Evolutionary conservation across 2,113 vertebrate genomes (phyloP).

Genomic region (Mystacornis crossleyi): DNA sequence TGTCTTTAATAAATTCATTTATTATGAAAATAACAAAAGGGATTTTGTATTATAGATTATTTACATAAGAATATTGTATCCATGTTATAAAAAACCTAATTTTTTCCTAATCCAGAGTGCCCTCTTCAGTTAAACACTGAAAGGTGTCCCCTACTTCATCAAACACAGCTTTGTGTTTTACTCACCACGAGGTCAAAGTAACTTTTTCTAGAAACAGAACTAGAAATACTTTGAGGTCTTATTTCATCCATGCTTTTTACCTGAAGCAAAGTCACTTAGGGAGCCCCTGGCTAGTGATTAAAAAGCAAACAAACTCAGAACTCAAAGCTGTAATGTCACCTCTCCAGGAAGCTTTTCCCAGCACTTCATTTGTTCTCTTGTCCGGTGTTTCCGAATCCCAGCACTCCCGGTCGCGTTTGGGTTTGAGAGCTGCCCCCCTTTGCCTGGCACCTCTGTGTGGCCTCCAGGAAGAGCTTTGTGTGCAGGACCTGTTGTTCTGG

Average conservation of each 20-base stretch:
- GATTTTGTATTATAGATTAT: background rate
- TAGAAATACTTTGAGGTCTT: background rate
- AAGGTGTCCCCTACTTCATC: background rate
- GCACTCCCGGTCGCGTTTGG: background rate
- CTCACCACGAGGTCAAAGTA: background rate
- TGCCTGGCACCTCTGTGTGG: background rate
- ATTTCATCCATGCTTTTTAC: background rate
- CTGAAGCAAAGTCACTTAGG: background rate
- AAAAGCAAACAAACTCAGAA: background rate
- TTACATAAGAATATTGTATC: background rate
- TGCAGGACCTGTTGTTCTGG: rapidly evolving
- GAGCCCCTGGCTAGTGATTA: background rate
- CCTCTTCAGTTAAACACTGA: background rate
- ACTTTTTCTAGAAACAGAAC: background rate
- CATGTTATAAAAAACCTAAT: background rate
- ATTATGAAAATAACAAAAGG: background rate
- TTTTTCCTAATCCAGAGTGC: background rate
- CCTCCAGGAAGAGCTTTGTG: background rate
- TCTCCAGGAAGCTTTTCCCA: background rate
- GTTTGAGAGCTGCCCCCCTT: background rate
- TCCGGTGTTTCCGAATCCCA: background rate
- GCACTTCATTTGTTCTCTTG: background rate
- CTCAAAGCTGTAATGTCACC: background rate
- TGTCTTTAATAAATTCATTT: background rate
- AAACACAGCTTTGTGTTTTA: background rate